A percentile compares a stretch with the other conserved stretches of the same genome.
phyloP scores from a whole-genome alignment of 2,888 invertebrate species.

The Oscheius onirici region DNA sequence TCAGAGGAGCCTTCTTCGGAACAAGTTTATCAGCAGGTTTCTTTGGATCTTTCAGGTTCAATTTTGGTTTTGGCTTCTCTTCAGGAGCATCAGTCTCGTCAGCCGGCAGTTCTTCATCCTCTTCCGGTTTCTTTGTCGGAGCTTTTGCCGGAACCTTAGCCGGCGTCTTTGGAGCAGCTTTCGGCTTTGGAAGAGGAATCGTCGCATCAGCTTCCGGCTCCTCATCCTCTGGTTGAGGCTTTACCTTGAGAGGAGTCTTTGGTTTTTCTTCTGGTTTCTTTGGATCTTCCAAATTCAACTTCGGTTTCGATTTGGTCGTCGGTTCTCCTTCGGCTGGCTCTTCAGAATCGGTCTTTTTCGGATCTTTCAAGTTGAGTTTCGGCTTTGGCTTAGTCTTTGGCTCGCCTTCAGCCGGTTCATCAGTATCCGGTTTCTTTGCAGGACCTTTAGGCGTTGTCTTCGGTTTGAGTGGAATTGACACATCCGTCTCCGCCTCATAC shows the following conservation, averaged over 20 bases:
- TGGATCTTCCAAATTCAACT: constrained; percentile 37
- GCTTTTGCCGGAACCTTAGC: constrained; percentile 49
- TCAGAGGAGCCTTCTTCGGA: constrained; percentile 44
- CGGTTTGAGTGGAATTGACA: constrained; percentile 11
- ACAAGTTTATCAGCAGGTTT: constrained; percentile 27
- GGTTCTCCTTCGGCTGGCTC: constrained; percentile 43
- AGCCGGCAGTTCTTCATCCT: constrained; percentile 18
- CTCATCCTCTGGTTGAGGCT: constrained; percentile 15
- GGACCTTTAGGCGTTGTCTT: constrained; percentile 10
- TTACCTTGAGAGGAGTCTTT: constrained; percentile 35
- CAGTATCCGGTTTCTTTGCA: background rate
- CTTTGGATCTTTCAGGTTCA: constrained; percentile 36
- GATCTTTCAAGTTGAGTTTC: constrained; percentile 31
- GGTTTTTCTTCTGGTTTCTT: constrained; percentile 36
- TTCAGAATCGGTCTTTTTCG: constrained; percentile 40
- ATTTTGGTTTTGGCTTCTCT: constrained; percentile 55
- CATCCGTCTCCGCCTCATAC: constrained; percentile 48
- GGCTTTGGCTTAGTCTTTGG: constrained; percentile 16
- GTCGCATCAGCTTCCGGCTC: constrained; percentile 30
- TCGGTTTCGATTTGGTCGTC: constrained; percentile 33
- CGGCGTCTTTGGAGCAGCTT: constrained; percentile 56
- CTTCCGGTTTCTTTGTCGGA: constrained; percentile 45
- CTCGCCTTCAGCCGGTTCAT: constrained; percentile 43
- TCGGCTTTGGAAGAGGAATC: constrained; percentile 32
- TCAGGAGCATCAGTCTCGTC: constrained; percentile 44